These are phyloP conservation scores for Euphydryas editha DNA, from an alignment of 2,888 invertebrate species.

Conservation along the genomic window DNA sequence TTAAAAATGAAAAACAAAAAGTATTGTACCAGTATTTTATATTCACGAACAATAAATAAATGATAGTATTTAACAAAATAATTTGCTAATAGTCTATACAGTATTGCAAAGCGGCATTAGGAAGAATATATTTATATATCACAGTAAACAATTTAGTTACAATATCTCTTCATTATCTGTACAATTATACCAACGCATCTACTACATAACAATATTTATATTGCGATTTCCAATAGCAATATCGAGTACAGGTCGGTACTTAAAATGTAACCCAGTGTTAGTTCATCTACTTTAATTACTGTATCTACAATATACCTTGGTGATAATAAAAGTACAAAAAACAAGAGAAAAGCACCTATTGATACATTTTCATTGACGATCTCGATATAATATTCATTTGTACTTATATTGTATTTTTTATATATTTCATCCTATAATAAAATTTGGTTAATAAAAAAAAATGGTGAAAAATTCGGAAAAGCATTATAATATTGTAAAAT, in stretches of 20 bases:
- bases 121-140: slow-evolving; percentile 77
- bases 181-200: slow-evolving; percentile 27
- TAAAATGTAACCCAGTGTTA: neutral
- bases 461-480: too few species aligned
- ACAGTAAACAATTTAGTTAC: slow-evolving; percentile 60
- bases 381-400: neutral
- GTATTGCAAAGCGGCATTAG: slow-evolving; percentile 60
- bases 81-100: slow-evolving; percentile 56
- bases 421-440: neutral
- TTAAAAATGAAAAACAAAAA: slow-evolving; percentile 17
- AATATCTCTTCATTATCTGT: slow-evolving; percentile 29
- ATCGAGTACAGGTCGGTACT: slow-evolving; percentile 29
- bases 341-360: slow-evolving; percentile 1
- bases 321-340: slow-evolving; percentile 1
- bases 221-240: slow-evolving; percentile 28
- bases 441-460: neutral
- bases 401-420: neutral
- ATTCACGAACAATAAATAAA: slow-evolving; percentile 49
- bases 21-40: slow-evolving; percentile 47
- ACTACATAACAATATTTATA: slow-evolving; percentile 25
- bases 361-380: neutral
- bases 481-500: too few species aligned
- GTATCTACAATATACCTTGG: neutral
- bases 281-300: neutral
- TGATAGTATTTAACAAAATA: slow-evolving; percentile 56